phyloP scores from a whole-genome alignment of 2,888 invertebrate species.

The Acrocera orbiculus region DNA sequence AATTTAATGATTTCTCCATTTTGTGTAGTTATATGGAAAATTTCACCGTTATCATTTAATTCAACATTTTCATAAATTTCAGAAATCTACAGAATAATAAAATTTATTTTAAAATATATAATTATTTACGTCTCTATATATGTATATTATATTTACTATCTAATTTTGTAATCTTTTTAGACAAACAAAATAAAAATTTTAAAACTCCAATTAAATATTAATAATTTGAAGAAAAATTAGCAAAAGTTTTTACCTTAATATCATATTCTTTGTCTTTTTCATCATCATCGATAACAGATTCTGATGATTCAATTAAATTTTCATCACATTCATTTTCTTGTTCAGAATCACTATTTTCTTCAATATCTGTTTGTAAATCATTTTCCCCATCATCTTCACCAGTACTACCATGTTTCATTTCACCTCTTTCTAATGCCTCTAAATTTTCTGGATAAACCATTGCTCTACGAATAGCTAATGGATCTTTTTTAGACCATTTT shows the following conservation, averaged over 20 bases:
- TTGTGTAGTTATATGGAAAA: slow-evolving; percentile 19
- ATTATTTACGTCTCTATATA: not conserved
- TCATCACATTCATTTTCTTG: slow-evolving; percentile 37
- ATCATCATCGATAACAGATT: slow-evolving; percentile 28
- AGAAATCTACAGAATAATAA: slow-evolving; percentile 15
- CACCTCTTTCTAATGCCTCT: slow-evolving; percentile 68
- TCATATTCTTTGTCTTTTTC: slow-evolving; percentile 39
- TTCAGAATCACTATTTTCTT: slow-evolving; percentile 37
- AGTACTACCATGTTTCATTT: slow-evolving; percentile 61
- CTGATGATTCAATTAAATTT: slow-evolving; percentile 31
- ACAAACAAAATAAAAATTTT: not conserved
- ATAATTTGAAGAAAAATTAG: not conserved
- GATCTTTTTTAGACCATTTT: slow-evolving; percentile 94
- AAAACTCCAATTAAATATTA: not conserved
- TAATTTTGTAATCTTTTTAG: not conserved
- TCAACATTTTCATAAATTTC: slow-evolving; percentile 59
- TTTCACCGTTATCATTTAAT: slow-evolving; percentile 39
- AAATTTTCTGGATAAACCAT: slow-evolving; percentile 86
- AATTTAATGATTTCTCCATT: not conserved
- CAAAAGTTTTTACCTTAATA: slow-evolving; percentile 34
- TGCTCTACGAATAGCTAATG: slow-evolving; percentile 74
- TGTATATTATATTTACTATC: no score
- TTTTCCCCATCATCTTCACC: slow-evolving; percentile 42
- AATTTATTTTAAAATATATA: not conserved
- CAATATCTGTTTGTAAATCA: slow-evolving; percentile 31